phyloP scores from a whole-genome alignment of 2,113 vertebrate genomes.

The Eretmochelys imbricata region DNA sequence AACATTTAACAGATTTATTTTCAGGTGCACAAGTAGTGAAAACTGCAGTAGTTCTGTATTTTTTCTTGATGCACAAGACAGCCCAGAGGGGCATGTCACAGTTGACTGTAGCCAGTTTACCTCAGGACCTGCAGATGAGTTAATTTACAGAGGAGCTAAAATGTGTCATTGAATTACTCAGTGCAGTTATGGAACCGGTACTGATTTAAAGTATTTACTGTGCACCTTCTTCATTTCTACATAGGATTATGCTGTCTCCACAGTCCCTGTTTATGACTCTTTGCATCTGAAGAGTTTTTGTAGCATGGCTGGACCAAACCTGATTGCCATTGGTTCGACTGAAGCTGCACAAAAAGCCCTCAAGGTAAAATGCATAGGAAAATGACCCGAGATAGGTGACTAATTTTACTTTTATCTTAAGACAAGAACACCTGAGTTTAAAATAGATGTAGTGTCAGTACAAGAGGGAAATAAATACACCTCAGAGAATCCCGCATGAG shows the following conservation, averaged over 20 bases:
- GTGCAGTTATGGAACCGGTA: not conserved
- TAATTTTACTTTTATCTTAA: not conserved
- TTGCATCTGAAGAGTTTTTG: constrained; percentile 97
- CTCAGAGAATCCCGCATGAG: not conserved
- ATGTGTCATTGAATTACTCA: not conserved
- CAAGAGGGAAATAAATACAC: not conserved
- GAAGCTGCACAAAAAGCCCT: constrained; percentile 94
- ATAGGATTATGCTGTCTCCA: constrained; percentile 94
- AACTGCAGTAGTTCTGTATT: not conserved
- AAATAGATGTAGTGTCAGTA: not conserved
- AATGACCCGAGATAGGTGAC: not conserved
- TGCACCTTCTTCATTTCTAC: constrained; percentile 45
- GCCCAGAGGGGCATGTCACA: not conserved
- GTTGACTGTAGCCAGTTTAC: not conserved
- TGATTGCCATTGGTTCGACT: constrained; percentile 94
- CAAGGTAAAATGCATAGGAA: constrained; percentile 83
- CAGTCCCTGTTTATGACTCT: constrained; percentile 86
- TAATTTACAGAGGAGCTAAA: constrained; percentile 10
- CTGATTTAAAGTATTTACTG: constrained; percentile 16
- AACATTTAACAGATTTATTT: constrained; percentile 29
- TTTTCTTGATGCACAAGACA: not conserved
- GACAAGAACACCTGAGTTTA: not conserved
- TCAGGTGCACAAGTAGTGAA: not conserved
- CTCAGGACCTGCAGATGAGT: not conserved
- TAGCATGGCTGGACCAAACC: constrained; percentile 97